A percentile compares a stretch with the other conserved stretches of the same genome.
Conservation (phyloP, 1,140 invertebrate genomes). For the Sycophila sp. region DNA sequence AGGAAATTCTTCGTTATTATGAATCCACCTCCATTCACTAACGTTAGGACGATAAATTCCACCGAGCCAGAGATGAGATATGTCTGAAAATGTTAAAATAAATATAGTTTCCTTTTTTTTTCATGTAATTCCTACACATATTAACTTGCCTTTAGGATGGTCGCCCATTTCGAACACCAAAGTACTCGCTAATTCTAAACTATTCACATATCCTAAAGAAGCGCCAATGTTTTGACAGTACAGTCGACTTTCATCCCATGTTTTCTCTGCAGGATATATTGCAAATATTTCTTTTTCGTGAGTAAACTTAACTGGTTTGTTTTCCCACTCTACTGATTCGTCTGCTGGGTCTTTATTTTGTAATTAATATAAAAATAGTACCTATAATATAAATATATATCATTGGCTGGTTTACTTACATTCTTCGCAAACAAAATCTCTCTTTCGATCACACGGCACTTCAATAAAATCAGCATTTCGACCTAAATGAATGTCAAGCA, state of each 20-base stretch:
- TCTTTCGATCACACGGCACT: conserved; percentile 43
- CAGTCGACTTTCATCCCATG: conserved; percentile 42
- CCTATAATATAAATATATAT: not conserved
- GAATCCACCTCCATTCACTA: conserved; percentile 46
- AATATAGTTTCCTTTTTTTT: not conserved
- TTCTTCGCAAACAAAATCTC: conserved; percentile 50
- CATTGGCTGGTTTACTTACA: conserved; percentile 38
- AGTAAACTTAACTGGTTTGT: conserved; percentile 46
- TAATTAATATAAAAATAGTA: not conserved
- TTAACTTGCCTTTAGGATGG: conserved; percentile 47
- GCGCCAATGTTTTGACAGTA: conserved; percentile 46
- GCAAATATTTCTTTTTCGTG: conserved; percentile 43
- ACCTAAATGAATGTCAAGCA: conserved; percentile 46
- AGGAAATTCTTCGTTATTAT: conserved; percentile 41
- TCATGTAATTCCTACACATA: not conserved
- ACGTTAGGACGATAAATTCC: conserved; percentile 34
- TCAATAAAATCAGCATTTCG: conserved; percentile 44
- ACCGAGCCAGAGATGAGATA: conserved; percentile 47
- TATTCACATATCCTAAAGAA: conserved; percentile 42
- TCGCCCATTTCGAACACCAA: conserved; percentile 51
- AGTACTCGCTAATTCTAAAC: conserved; percentile 40
- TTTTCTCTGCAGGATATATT: conserved; percentile 48
- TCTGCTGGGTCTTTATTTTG: conserved; percentile 44
- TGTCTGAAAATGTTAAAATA: conserved; percentile 34
- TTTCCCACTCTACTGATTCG: conserved; percentile 47